Base-by-base conservation (phyloP, 2,113 vertebrate species). In the Progne subis region DNA sequence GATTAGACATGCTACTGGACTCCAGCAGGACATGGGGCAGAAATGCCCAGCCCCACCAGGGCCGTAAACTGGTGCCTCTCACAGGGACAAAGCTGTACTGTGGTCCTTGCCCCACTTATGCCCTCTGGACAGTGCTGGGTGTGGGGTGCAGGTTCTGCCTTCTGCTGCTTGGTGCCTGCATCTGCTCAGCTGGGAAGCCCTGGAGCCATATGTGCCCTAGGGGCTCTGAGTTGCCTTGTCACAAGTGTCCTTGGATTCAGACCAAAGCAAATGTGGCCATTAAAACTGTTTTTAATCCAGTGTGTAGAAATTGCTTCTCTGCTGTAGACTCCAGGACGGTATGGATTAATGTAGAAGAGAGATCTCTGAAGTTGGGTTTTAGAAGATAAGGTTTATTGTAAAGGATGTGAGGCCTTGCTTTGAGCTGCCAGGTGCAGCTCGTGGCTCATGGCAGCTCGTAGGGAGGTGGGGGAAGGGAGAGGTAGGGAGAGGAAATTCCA, bases 221-320 rank as follows among this genome's bases (percentile, higher is more conserved):
- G 56, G 32, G 11, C 72, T 76, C 18, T 0, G 0, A 56, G 43
- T 88, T 97, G 87, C 93, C 94, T 95, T 92, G 55, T 95, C 70
- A 81, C 83, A 97, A 97, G 96, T 97, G 95, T 52, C 91, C 74
- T 75, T 88, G 85, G 84, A 96, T 95, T 93, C 91, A 96, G 89
- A 96, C 95, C 96, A 96, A 95, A 96, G 92, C 69, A 55, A 82
- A 92, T 0, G 3, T 47, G 81, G 61, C 92, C 88, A 94, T 88
- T 96, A 96, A 95, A 95, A 86, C 41, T 21, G 16, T 79, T 91
- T n/a, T 95, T 85, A 96, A 81, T 29, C 83, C 11, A 4, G 18
- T 43, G 7, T 37, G 37, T 37, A 37, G 37, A 37, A 37, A 37
- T n/a, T n/a, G n/a, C n/a, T n/a, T n/a, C n/a, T n/a, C n/a, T n/a